Base-by-base conservation (phyloP, 2,113 vertebrate genomes). In the Prietella phreatophila region DNA sequence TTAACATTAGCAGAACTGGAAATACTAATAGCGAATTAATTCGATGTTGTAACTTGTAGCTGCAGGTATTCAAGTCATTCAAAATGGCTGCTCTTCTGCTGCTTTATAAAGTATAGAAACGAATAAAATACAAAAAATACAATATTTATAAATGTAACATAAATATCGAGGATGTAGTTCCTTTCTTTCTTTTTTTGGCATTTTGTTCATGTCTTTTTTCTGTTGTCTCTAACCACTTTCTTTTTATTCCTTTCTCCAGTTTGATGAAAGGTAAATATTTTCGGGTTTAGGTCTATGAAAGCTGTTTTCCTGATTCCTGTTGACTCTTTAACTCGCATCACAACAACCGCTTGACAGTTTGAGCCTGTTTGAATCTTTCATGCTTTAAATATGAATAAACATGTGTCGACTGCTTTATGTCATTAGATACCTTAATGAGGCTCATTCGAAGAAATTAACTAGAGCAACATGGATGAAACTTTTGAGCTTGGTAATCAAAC, bases 341-440 rank as follows among this genome's bases (percentile, higher is more conserved):
- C 36, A 22, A 25, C 20, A 73, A 39, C 36, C 69, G 10, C 33
- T 42, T 42, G 20, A 39, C 69, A 73, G 33, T 73, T 73, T 39
- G 36, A 73, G 69, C 69, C 69, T 39, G 30, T 7, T 36, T 20
- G 36, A 73, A 73, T 27, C 50, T 25, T 47, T 76, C 22, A 75
- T 47, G 39, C 76, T 79, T 79, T 9, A 30, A 55, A 79, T 30
- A 25, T 1, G 14, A 73, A 36, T 73, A 73, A 50, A 79, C 76
- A 55, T 79, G 47, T 8, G 14, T n/a, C n/a, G 76, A 79, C 11
- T 79, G 27, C 47, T 30, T 79, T 79, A 79, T 30, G 76, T 55
- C 50, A 53, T 79, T 79, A 19, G 7, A 79, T 27, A 55, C 25
- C n/a, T 79, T 55, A 79, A 79, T 79, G 76, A 55, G 76, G 76